These are phyloP conservation scores for Lasioglossum zephyrum DNA, from an alignment of 2,888 invertebrate species.

Conservation along the genomic window DNA sequence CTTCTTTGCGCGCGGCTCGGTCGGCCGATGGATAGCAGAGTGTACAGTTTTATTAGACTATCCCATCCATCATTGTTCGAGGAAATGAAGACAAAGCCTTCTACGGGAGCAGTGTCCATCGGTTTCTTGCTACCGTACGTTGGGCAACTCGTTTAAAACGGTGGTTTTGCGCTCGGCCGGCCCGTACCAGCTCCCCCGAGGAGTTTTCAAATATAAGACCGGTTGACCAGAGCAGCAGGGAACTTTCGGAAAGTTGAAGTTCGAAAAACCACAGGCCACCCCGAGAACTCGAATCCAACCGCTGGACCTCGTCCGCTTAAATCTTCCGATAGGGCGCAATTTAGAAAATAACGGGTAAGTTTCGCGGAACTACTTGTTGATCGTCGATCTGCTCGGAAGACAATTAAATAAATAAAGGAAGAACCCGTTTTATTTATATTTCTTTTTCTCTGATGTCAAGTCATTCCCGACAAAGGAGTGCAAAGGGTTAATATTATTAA, in stretches of 20 bases:
- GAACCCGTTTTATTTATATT: too few relatives aligned
- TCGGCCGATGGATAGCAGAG: slow-evolving; percentile 19
- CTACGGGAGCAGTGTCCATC: neutral
- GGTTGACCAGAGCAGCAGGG: neutral
- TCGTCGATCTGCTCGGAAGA: slow-evolving; percentile 6
- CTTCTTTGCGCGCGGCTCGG: neutral
- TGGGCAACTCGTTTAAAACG: neutral
- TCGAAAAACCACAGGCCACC: neutral
- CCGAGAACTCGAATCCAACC: neutral
- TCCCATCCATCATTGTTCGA: slow-evolving; percentile 33
- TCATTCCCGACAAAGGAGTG: too few relatives aligned
- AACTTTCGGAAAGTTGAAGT: slow-evolving; percentile 3
- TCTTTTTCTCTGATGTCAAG: too few relatives aligned
- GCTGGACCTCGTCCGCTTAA: neutral
- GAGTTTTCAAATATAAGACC: slow-evolving; percentile 13
- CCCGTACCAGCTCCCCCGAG: neutral
- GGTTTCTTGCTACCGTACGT: slow-evolving; percentile 6
- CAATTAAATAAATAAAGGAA: too few relatives aligned
- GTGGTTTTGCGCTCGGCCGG: neutral
- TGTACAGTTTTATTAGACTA: slow-evolving; percentile 22
- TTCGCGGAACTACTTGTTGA: slow-evolving; percentile 50
- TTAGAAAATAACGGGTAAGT: slow-evolving; percentile 21
- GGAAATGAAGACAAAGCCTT: slow-evolving; percentile 10
- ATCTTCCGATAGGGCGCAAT: slow-evolving; percentile 15
- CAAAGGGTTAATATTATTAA: too few relatives aligned